Evolutionary conservation across 2,888 invertebrate genomes (phyloP), one percentile per base, ranked within the genome.

Genomic region (Cataglyphis cursor): DNA sequence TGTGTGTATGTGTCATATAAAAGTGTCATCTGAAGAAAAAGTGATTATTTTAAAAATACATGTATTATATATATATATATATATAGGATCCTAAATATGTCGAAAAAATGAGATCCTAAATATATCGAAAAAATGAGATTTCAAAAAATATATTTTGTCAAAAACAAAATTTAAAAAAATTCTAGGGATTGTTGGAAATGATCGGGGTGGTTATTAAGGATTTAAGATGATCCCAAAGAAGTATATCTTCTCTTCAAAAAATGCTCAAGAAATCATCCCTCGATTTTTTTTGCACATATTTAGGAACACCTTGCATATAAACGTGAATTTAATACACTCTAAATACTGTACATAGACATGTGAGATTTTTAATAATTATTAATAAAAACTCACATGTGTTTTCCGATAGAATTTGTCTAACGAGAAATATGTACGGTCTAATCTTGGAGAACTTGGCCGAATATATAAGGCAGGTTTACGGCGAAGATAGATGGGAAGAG

Each of bases 401-500:
- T 64, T 64, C 8, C 38, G 38, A 12, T 38, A 38, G 24, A 51
- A 76, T 12, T 65, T 31, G 38, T 57, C 31, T 41, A 24, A 76
- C 21, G 41, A 62, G 41, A 62, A 88, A 74, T 18, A 99, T 99
- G 99, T 99, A 99, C 96, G 99, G 99, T 51, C 96, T 99, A 88
- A 96, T 99, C 61, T 95, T 99, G 92, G 99, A 99, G 95, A 98
- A 99, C 94, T 96, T 99, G 95, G 97, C 98, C 90, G 98, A 98
- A 95, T 99, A 97, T 95, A 98, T 99, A 93, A 97, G 98, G 85
- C 97, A 97, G 92, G 97, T 97, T n/a, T 99, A 99, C 95, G 99
- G 99, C 0, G 99, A 99, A 93, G 98, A 98, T 81, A 97, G 97
- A 91, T 99, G 99, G 99, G 98, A 98, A 92, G 98, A 98, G 93